Base-by-base conservation (phyloP, 2,888 invertebrate genomes). In the Melieria picta region DNA sequence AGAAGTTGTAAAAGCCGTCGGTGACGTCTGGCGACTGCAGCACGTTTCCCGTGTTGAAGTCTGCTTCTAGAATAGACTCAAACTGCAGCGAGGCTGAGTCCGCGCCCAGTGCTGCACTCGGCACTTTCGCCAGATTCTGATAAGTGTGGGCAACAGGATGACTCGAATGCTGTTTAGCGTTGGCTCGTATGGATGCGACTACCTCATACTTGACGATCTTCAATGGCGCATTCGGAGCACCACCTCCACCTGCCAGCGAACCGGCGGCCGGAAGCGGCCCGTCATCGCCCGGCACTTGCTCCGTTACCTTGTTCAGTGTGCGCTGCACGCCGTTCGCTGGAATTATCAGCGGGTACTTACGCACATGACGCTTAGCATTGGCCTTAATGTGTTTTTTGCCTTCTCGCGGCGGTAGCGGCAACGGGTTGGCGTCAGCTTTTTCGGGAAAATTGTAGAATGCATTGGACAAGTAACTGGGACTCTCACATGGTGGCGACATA, bases 281-380 rank as follows among this genome's bases (percentile, higher is more conserved):
- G 60, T 63, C 70, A 47, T 70, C 64, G 3, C 57, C 43, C 67
- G 73, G 61, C 56, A 73, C 57, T 71, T 66, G 50, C 10, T 63
- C 86, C 4, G 85, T 87, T 75, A 91, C 89, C 80, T 91, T 91
- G 69, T 90, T 91, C 1, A 91, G 80, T 0, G 91, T 91, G 56
- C 91, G 86, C 77, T 91, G 91, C 3, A 91, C 85, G 4, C 90
- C 91, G 30, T 89, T 89, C 5, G 89, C 90, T 4, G 94, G 93
- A 78, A 94, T 92, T 65, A 94, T 91, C 52, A 95, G 87, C 0
- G 95, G 94, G 88, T 94, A 93, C 82, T 94, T 95, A 55, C 95
- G 88, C 71, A 93, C 93, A 82, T 94, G 94, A 11, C 94, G 88
- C 81, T 93, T 90, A 9, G 91, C 89, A 77, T 90, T 88, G 0